Conservation (phyloP, 2,797 vertebrate genomes). For the Nothura maculosa region DNA sequence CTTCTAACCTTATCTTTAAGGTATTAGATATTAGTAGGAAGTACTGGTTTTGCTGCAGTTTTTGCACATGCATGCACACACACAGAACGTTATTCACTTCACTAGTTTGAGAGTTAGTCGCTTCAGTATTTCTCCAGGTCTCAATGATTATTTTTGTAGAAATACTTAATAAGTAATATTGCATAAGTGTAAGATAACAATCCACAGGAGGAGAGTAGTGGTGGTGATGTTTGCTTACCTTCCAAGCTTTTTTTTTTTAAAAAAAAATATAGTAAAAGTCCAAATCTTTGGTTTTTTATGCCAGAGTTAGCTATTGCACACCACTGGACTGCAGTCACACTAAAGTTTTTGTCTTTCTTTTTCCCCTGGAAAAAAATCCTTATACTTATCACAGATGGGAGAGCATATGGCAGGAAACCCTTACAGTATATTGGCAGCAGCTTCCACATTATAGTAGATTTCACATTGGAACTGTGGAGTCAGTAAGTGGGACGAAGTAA, state of each 20-base stretch:
- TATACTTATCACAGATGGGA: slow-evolving; percentile 66
- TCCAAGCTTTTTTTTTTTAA: not conserved
- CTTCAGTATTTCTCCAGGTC: not conserved
- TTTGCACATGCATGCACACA: not conserved
- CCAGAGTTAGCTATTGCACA: not conserved
- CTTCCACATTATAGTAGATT: slow-evolving; percentile 40
- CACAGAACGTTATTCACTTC: not conserved
- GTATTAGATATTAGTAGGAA: not conserved
- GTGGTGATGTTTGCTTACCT: not conserved
- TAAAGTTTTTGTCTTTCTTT: not conserved
- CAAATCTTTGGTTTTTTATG: not conserved
- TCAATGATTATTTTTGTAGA: not conserved
- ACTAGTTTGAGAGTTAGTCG: not conserved
- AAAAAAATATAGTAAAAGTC: not conserved
- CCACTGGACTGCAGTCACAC: not conserved
- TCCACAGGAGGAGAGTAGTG: not conserved
- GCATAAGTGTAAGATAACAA: not conserved
- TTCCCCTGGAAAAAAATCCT: not conserved
- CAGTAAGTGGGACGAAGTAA: slow-evolving; percentile 2
- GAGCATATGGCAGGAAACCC: slow-evolving; percentile 65
- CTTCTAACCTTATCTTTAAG: not conserved
- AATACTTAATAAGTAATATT: not conserved
- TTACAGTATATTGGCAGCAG: slow-evolving; percentile 41
- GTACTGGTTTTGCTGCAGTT: not conserved
- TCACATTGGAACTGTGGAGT: slow-evolving; percentile 27